Evolutionary conservation across 2,113 vertebrate species (phyloP).

Genomic region (Asarcornis scutulata): DNA sequence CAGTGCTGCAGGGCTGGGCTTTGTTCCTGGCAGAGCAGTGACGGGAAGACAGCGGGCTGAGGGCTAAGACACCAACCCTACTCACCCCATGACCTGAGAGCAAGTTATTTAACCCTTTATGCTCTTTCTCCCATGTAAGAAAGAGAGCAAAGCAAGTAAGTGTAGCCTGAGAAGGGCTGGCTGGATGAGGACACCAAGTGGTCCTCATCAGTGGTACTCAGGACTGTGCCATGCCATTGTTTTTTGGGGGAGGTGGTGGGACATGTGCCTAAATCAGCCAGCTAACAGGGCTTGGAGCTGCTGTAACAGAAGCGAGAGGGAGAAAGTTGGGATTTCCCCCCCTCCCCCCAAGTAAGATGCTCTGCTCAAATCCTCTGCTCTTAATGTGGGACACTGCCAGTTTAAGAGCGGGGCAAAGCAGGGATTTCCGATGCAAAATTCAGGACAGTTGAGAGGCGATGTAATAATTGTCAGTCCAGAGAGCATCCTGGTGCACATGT

Average conservation of each 20-base stretch:
- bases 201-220: neutral
- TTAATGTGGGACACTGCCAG: constrained; percentile 28
- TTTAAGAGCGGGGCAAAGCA: neutral
- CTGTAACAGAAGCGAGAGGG: neutral
- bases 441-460: constrained; percentile 41
- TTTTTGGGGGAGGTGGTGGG: neutral
- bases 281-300: neutral
- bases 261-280: neutral
- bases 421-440: constrained; percentile 64
- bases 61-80: neutral
- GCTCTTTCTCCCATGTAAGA: fast-evolving
- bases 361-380: neutral
- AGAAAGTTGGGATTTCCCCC: neutral
- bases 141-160: neutral
- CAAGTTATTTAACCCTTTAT: neutral
- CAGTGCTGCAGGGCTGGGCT: neutral
- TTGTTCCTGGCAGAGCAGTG: neutral
- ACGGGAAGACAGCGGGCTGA: neutral
- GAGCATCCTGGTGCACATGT: constrained; percentile 67
- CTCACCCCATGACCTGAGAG: neutral
- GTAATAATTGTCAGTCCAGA: constrained; percentile 72
- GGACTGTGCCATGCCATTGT: no score
- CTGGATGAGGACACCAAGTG: no score
- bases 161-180: neutral
- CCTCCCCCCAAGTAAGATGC: neutral